Base-by-base conservation (phyloP, 2,888 invertebrate species). In the Chesias legatella region DNA sequence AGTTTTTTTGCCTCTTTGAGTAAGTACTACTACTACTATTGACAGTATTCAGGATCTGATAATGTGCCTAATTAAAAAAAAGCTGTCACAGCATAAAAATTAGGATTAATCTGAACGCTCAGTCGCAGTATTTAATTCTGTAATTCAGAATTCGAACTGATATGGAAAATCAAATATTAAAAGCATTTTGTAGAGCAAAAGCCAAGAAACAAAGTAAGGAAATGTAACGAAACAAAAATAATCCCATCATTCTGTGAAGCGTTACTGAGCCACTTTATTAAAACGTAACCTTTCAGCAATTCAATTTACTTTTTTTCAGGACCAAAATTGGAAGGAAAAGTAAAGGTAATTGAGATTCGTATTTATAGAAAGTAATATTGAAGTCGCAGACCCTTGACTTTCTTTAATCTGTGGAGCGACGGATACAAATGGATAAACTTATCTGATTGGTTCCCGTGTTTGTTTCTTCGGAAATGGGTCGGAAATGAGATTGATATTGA, bases 381-480 rank as follows among this genome's bases (percentile, higher is more conserved):
- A 8, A 38, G 32, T 29, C 8, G 30, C 43, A 17, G 42, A 25
- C 33, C 28, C 26, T 48, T 52, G 44, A 47, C 50, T 50, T 48
- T 31, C 29, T 49, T 43, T 48, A 49, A 44, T 52, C 44, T 44
- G 21, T 10, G 40, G 35, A 26, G 32, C 35, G 27, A 48, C 35
- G 23, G 44, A 43, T 48, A 50, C 35, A 26, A 42, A 54, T 50
- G 41, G 37, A 31, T 42, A 34, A 57, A 58, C 29, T 57, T 53
- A 32, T 56, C 55, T 53, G 51, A 58, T 62, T 57, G 51, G 45
- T 46, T 40, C 30, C 41, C 29, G 23, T 46, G 46, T 50, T 49
- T 50, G 46, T 50, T 36, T 47, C 40, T 31, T 41, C 31, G 48
- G 52, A 47, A 55, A 52, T 47, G 43, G 46, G 47, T 44, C 43